Conservation (phyloP, 2,113 vertebrate species). For the Equus quagga region DNA sequence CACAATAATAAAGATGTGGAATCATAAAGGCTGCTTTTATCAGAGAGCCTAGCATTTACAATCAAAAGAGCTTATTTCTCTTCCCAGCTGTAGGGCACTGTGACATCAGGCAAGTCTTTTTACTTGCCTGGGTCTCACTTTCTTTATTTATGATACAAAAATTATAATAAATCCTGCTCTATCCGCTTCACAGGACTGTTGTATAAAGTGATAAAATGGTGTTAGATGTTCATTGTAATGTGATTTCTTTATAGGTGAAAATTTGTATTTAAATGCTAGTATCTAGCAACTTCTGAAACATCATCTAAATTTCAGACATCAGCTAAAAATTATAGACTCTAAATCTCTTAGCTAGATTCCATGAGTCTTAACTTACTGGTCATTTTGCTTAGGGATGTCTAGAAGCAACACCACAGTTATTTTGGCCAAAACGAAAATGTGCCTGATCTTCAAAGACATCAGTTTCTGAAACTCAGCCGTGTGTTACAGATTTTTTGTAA, state of each 20-base stretch:
- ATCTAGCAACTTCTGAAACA: not conserved
- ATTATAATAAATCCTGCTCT: not conserved
- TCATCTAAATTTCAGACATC: not conserved
- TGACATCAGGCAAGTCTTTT: not conserved
- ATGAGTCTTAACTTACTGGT: not conserved
- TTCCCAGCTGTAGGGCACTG: not conserved
- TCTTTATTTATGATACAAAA: not conserved
- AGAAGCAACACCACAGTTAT: not conserved
- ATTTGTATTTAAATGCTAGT: conserved; percentile 7
- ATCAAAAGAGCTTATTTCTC: not conserved
- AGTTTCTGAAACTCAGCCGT: not conserved
- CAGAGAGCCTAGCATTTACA: not conserved
- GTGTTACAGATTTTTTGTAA: not conserved
- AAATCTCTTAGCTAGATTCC: not conserved
- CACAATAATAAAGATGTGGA: not conserved
- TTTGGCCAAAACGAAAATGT: not conserved
- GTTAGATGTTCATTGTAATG: not conserved
- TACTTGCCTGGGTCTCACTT: not conserved
- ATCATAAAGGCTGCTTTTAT: not conserved
- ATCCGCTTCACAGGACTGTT: not conserved
- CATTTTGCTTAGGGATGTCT: not conserved
- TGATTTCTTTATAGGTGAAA: not conserved
- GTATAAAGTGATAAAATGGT: not conserved
- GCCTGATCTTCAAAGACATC: not conserved
- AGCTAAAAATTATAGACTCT: not conserved